Conservation (phyloP, 2,113 vertebrate species). For the Lasiurus cinereus region DNA sequence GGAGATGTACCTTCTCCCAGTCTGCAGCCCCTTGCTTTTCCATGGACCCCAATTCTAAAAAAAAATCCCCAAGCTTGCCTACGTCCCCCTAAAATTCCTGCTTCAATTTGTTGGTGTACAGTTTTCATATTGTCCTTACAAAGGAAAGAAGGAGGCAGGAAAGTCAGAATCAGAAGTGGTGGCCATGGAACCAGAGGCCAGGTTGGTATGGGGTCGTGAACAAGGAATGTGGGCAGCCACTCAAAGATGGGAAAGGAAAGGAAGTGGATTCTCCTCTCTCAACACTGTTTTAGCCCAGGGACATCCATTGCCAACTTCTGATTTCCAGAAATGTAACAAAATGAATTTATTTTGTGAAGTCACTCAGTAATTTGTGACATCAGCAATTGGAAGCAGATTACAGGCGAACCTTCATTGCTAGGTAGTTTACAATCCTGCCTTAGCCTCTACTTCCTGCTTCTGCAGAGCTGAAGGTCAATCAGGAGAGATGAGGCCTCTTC, state of each 20-base stretch:
- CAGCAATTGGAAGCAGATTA: neutral
- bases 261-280: neutral
- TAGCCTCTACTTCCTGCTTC: neutral
- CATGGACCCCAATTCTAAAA: too few relatives aligned
- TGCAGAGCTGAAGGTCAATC: neutral
- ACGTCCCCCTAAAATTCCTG: too few relatives aligned
- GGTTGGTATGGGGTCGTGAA: neutral
- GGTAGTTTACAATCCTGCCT: neutral
- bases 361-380: neutral
- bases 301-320: neutral
- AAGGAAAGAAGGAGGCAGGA: neutral
- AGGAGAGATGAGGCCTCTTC: neutral
- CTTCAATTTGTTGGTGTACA: neutral
- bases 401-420: neutral
- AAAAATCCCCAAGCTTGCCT: too few relatives aligned
- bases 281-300: neutral
- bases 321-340: neutral
- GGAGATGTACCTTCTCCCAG: too few relatives aligned
- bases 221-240: neutral
- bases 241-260: neutral
- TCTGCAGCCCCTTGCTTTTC: too few relatives aligned
- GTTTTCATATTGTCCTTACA: neutral
- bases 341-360: neutral
- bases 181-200: neutral
- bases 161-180: neutral